phyloP scores from a whole-genome alignment of 2,888 invertebrate species.

The Eumerus sabulonum region DNA sequence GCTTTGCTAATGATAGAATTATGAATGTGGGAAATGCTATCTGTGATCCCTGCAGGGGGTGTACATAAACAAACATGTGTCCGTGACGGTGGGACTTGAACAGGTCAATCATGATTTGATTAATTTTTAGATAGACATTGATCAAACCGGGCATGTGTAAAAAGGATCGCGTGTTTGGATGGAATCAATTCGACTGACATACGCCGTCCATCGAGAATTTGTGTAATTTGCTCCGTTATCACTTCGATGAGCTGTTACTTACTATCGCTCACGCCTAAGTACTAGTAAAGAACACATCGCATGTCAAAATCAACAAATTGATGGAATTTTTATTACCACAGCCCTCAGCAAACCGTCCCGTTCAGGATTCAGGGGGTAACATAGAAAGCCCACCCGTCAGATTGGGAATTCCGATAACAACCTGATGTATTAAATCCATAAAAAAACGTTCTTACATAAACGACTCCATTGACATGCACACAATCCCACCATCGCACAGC shows the following conservation, averaged over 20 bases:
- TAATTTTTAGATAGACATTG: no score
- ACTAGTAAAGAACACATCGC: slow-evolving; percentile 49
- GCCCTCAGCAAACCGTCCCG: background rate
- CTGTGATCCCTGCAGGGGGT: no score
- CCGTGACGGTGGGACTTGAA: no score
- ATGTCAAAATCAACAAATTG: slow-evolving; percentile 65
- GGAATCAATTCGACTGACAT: slow-evolving; percentile 44
- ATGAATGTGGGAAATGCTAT: no score
- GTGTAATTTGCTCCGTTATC: slow-evolving; percentile 52
- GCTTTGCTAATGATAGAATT: no score
- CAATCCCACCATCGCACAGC: slow-evolving; percentile 28
- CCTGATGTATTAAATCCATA: slow-evolving; percentile 63
- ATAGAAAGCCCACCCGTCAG: background rate
- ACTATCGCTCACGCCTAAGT: background rate
- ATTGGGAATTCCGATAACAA: slow-evolving; percentile 41
- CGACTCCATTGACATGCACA: slow-evolving; percentile 67
- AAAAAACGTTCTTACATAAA: slow-evolving; percentile 60
- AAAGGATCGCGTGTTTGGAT: slow-evolving; percentile 44
- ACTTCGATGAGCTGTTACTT: slow-evolving; percentile 31
- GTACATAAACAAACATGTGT: no score
- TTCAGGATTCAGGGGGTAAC: background rate
- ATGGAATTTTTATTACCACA: slow-evolving; percentile 62
- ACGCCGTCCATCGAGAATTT: slow-evolving; percentile 35
- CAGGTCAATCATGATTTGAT: no score
- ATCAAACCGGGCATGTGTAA: no score